Conservation (phyloP, 1,140 invertebrate genomes). For the Uloborus diversus region DNA sequence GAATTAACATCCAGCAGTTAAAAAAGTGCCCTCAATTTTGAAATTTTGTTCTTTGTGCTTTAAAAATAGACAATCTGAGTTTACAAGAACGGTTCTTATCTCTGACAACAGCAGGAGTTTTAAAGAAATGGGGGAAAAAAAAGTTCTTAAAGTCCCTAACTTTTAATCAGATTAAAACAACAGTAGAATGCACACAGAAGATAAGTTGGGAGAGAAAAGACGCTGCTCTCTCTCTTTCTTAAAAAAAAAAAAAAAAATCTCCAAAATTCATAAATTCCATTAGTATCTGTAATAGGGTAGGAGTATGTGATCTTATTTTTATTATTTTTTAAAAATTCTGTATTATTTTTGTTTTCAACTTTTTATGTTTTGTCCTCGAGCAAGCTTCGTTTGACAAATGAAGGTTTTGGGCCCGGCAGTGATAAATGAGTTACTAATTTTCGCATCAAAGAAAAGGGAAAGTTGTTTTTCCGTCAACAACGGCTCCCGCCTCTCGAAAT, state of each 20-base stretch:
- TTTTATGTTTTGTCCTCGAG: not conserved
- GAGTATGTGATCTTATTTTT: not conserved
- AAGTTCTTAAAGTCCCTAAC: not conserved
- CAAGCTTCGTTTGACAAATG: slow-evolving; percentile 33
- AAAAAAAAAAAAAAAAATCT: not conserved
- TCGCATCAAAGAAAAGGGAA: slow-evolving; percentile 35
- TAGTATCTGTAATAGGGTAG: not conserved
- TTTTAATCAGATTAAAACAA: slow-evolving; percentile 10
- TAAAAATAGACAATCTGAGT: no score
- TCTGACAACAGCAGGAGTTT: no score
- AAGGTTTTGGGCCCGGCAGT: slow-evolving; percentile 13
- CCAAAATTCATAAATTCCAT: slow-evolving; percentile 48
- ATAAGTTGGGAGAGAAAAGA: no score
- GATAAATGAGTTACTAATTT: slow-evolving; percentile 54
- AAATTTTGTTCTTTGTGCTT: no score
- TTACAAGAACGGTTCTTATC: no score
- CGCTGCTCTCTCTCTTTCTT: not conserved
- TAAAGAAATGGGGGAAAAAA: no score
- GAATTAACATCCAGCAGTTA: no score
- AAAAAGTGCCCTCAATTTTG: no score
- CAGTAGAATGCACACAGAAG: not conserved
- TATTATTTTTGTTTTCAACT: not conserved
- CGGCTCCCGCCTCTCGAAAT: not conserved
- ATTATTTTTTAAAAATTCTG: not conserved
- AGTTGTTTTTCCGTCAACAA: slow-evolving; percentile 44